phyloP scores from a whole-genome alignment of 2,797 vertebrate species.

The Melanotaenia nigrans region DNA sequence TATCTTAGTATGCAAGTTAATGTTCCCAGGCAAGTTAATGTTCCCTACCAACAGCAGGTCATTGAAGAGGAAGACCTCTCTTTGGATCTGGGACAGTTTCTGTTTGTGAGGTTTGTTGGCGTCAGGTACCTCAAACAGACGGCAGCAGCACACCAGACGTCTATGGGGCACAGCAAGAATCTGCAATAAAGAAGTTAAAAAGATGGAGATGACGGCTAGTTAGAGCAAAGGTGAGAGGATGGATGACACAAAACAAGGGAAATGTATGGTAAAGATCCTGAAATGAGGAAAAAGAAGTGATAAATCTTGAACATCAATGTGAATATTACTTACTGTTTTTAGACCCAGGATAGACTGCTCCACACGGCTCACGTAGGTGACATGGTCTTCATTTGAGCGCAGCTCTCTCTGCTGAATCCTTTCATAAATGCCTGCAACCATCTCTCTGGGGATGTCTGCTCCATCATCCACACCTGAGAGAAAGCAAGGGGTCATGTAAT shows the following conservation, averaged over 20 bases:
- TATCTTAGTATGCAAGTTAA: not conserved
- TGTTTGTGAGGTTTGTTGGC: conserved; percentile 98
- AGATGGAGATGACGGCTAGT: conserved; percentile 54
- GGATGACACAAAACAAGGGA: conserved; percentile 19
- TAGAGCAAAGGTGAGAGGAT: conserved; percentile 40
- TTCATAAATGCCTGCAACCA: conserved; percentile 98
- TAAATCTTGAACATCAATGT: conserved; percentile 12
- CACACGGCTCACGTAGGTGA: conserved; percentile 98
- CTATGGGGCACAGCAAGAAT: conserved; percentile 95
- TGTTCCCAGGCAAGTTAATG: not conserved
- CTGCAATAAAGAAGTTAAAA: conserved; percentile 73
- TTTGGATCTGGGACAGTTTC: conserved; percentile 96
- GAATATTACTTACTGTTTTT: conserved; percentile 87
- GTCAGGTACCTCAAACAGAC: conserved; percentile 95
- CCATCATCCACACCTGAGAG: conserved; percentile 94
- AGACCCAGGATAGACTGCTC: conserved; percentile 96
- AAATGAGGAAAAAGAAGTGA: conserved; percentile 18
- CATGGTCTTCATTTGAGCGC: conserved; percentile 97
- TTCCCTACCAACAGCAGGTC: conserved; percentile 94
- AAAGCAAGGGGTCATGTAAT: conserved; percentile 24
- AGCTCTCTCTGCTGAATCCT: conserved; percentile 97
- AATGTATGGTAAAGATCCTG: conserved; percentile 12
- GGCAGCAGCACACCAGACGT: conserved; percentile 97
- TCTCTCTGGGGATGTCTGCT: conserved; percentile 96
- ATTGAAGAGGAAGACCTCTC: conserved; percentile 99